These are phyloP conservation scores for Enteromius fasciolatus DNA, from an alignment of 2,797 vertebrate species.

Conservation along the genomic window DNA sequence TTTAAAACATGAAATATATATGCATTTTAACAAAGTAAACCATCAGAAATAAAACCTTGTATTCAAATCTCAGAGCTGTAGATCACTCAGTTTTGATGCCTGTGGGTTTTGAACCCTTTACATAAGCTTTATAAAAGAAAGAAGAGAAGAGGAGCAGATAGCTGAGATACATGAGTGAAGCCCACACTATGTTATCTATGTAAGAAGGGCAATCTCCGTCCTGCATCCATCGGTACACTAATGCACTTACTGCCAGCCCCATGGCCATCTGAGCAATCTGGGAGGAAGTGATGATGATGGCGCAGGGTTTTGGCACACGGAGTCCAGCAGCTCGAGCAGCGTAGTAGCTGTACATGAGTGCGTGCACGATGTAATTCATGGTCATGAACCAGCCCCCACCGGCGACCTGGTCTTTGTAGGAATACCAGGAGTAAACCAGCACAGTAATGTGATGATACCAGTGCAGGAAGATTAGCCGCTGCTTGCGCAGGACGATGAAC, in stretches of 20 bases:
- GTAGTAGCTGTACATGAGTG: conserved; percentile 90
- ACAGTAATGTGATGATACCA: conserved; percentile 93
- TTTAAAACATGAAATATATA: conserved; percentile 3
- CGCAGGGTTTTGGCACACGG: conserved; percentile 71
- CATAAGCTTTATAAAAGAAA: conserved; percentile 83
- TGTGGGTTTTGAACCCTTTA: conserved; percentile 69
- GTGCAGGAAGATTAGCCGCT: conserved; percentile 89
- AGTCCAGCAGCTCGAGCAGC: conserved; percentile 77
- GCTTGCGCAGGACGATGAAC: conserved; percentile 89
- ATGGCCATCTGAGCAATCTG: conserved; percentile 88
- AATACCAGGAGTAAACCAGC: conserved; percentile 85
- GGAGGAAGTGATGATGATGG: conserved; percentile 83
- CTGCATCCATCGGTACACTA: conserved; percentile 81
- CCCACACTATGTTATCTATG: conserved; percentile 76
- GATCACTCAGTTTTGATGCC: conserved; percentile 32
- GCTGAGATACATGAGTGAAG: conserved; percentile 81
- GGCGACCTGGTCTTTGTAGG: conserved; percentile 80
- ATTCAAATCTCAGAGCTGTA: neutral
- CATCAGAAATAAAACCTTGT: neutral
- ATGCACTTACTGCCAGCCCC: conserved; percentile 72
- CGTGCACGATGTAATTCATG: conserved; percentile 85
- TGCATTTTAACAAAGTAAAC: neutral
- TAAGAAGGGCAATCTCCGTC: conserved; percentile 74
- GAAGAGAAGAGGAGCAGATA: conserved; percentile 84
- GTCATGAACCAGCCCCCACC: conserved; percentile 88